Evolutionary conservation across 2,797 vertebrate species (phyloP).

Genomic region (Percopsis omiscomaycus): DNA sequence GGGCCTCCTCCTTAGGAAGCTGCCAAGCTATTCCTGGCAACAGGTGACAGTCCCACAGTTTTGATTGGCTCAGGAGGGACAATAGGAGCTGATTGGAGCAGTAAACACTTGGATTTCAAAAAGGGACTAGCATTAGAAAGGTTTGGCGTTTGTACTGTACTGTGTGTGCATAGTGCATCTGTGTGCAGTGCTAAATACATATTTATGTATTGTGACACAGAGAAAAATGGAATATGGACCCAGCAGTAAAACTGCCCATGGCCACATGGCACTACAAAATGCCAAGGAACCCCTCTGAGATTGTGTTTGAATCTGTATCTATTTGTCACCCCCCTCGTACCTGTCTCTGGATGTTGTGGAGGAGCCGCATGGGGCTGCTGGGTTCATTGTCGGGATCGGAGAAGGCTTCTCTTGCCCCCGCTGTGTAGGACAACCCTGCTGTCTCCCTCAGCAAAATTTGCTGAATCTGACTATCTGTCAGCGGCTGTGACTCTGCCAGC

Average conservation of each 20-base stretch:
- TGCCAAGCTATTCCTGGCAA: background rate
- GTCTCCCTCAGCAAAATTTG: slow-evolving; percentile 80
- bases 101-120: too few relatives aligned
- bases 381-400: slow-evolving; percentile 85
- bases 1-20: background rate
- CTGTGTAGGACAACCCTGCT: slow-evolving; percentile 74
- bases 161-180: too few relatives aligned
- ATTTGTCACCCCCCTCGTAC: slow-evolving; percentile 64
- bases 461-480: slow-evolving; percentile 83
- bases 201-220: too few relatives aligned
- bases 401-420: slow-evolving; percentile 68
- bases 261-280: too few relatives aligned
- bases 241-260: too few relatives aligned
- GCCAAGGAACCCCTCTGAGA: too few relatives aligned
- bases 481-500: slow-evolving; percentile 82
- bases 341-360: slow-evolving; percentile 95
- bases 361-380: slow-evolving; percentile 89
- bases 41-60: background rate
- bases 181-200: too few relatives aligned
- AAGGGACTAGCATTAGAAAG: too few relatives aligned
- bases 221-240: too few relatives aligned
- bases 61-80: background rate
- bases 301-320: too few relatives aligned
- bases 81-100: slow-evolving; percentile 12
- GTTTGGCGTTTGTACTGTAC: too few relatives aligned